Base-by-base conservation (phyloP, 2,797 vertebrate genomes). In the Hozukius guyotensis region DNA sequence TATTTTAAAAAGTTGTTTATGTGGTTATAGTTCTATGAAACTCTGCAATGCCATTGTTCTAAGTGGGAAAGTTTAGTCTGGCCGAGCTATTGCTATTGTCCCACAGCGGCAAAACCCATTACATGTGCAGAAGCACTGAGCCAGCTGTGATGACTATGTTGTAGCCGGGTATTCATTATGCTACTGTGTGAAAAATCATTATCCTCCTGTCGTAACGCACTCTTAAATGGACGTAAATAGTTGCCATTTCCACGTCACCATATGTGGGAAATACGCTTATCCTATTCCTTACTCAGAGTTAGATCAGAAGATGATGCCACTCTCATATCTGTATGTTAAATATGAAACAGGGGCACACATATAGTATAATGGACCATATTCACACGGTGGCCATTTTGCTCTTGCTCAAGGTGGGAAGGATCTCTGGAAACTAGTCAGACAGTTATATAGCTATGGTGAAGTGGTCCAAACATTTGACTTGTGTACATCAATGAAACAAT, bases 51-150 rank as follows among this genome's bases (percentile, higher is more conserved):
- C 56, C 65, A 84, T 89, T 88, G 85, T 88, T 87, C 72, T 75
- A 59, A 85, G 68, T 32, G 66, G 80, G 80, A 53, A 82, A 72
- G 78, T 88, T 89, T 84, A 74, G 83, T 80, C 79, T 85, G 66
- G 68, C 34, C 65, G 14, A 64, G 67, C 61, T 80, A n/a, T 32
- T 13, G 57, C 61, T 75, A 34, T 75, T 57, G 59, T 78, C 68
- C 78, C 74, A 62, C 61, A 71, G 46, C 31, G 22, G 62, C 60
- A 70, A 81, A 80, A 72, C 55, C 27, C 31, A 63, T 76, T 29
- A 24, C 36, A 68, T 56, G 75, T 77, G 52, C 75, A 81, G 27
- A 65, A 70, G 49, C 69, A 0, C 31, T 36, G 34, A 12, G 56
- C 31, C 86, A 90, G 79, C 84, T 81, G 75, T n/a, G 64, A 67